Evolutionary conservation across 2,888 invertebrate species (phyloP).

Genomic region (Leptura quadrifasciata): DNA sequence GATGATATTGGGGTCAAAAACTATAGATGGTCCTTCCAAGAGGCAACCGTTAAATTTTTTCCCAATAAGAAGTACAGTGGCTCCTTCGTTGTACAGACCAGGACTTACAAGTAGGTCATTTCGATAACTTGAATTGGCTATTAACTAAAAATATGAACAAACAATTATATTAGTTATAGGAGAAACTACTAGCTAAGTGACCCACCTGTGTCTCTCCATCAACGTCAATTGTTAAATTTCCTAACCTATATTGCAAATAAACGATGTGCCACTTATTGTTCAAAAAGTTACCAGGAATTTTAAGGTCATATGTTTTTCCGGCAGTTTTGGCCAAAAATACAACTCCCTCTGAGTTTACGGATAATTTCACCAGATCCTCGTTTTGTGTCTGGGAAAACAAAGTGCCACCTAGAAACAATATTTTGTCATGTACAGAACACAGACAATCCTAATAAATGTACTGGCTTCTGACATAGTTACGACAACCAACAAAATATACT

Average conservation of each 20-base stretch:
- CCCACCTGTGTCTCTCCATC: constrained; percentile 77
- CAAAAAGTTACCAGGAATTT: constrained; percentile 81
- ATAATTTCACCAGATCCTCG: constrained; percentile 71
- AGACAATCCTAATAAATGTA: too few relatives aligned
- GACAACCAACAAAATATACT: too few relatives aligned
- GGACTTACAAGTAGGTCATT: constrained; percentile 84
- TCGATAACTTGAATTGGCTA: constrained; percentile 88
- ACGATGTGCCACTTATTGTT: constrained; percentile 90
- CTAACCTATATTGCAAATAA: constrained; percentile 79
- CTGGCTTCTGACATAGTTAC: too few relatives aligned
- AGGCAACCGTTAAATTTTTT: constrained; percentile 90
- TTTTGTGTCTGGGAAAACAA: constrained; percentile 83
- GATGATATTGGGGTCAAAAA: constrained; percentile 81
- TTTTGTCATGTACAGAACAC: not conserved
- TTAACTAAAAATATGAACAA: constrained; percentile 74
- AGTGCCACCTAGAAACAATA: constrained; percentile 77
- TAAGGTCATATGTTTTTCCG: constrained; percentile 77
- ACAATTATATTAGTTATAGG: not conserved
- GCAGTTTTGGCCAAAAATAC: constrained; percentile 74
- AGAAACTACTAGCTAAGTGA: constrained; percentile 45
- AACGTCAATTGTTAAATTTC: constrained; percentile 77
- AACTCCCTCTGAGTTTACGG: constrained; percentile 73
- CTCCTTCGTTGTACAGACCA: constrained; percentile 82
- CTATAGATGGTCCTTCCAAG: constrained; percentile 89
- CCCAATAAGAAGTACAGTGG: constrained; percentile 86